Evolutionary conservation across 2,888 invertebrate genomes (phyloP).

Genomic region (Himalopsyche tibetana): DNA sequence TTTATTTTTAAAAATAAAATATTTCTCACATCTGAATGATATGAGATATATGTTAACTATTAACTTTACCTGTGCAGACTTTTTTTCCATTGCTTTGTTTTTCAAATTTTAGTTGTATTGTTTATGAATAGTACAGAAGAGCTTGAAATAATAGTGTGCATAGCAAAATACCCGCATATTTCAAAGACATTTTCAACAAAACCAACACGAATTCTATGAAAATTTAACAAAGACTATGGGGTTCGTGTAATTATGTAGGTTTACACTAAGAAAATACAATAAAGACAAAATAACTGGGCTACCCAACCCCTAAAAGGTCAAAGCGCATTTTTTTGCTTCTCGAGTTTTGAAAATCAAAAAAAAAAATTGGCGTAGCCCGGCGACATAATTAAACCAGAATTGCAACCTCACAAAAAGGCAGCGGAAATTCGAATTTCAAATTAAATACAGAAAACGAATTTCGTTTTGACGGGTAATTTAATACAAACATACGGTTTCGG

Average conservation of each 20-base stretch:
- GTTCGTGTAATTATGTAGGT: background rate
- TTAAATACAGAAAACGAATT: background rate
- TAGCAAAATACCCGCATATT: too few relatives aligned
- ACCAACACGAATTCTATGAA: background rate
- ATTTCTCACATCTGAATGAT: too few relatives aligned
- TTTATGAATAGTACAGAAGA: too few relatives aligned
- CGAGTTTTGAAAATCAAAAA: slow-evolving; percentile 8
- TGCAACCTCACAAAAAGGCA: background rate
- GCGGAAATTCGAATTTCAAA: background rate
- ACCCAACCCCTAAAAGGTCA: background rate
- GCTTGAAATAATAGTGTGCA: too few relatives aligned
- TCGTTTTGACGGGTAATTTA: slow-evolving; percentile 12
- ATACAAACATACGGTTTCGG: background rate
- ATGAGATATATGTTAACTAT: too few relatives aligned
- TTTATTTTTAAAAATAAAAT: too few relatives aligned
- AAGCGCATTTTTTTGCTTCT: background rate
- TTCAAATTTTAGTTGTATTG: too few relatives aligned
- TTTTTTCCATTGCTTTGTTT: too few relatives aligned
- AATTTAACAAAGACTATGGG: background rate
- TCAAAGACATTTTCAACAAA: too few relatives aligned
- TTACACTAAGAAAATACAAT: background rate
- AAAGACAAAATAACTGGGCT: background rate
- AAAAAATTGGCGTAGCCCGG: background rate
- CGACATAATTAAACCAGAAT: background rate
- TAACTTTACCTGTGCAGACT: too few relatives aligned